Evolutionary conservation across 2,797 vertebrate species (phyloP).

Genomic region (Sandelia bainsii): DNA sequence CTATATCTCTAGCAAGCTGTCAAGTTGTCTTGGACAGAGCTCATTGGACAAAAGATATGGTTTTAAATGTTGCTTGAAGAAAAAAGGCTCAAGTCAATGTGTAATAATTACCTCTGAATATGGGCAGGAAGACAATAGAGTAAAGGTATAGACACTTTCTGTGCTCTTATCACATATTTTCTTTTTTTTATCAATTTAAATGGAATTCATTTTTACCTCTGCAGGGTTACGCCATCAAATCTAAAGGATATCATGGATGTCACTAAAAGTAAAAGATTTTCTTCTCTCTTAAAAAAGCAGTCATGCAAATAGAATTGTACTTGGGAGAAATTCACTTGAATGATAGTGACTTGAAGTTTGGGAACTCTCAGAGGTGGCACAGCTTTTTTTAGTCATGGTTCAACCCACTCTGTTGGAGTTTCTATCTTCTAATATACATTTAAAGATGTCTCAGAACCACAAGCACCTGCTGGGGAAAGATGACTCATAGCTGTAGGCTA

Average conservation of each 20-base stretch:
- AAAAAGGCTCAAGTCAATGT: background rate
- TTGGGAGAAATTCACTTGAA: constrained; percentile 27
- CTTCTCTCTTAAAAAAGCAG: constrained; percentile 14
- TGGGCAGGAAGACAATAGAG: background rate
- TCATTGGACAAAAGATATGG: constrained; percentile 7
- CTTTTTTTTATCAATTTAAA: constrained; percentile 20
- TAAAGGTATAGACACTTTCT: background rate
- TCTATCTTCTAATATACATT: constrained; percentile 7
- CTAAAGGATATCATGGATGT: constrained; percentile 1
- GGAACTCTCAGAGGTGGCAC: constrained; percentile 24
- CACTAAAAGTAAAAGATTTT: background rate
- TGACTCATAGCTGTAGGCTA: constrained; percentile 1
- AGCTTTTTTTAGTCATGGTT: constrained; percentile 21
- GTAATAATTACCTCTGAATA: background rate
- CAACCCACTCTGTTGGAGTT: constrained; percentile 3
- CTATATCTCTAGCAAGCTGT: background rate
- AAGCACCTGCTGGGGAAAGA: constrained; percentile 6
- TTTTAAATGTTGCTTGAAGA: constrained; percentile 25
- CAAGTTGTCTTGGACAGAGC: constrained; percentile 8
- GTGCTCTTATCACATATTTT: constrained; percentile 16
- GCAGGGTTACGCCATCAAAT: constrained; percentile 7
- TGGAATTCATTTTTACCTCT: constrained; percentile 7
- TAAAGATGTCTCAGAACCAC: constrained; percentile 1
- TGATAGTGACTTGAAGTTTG: constrained; percentile 25
- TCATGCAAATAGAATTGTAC: constrained; percentile 42